Evolutionary conservation across 1,140 invertebrate genomes (phyloP), one percentile per base, ranked within the genome.

Genomic region (Drosophila takahashii): DNA sequence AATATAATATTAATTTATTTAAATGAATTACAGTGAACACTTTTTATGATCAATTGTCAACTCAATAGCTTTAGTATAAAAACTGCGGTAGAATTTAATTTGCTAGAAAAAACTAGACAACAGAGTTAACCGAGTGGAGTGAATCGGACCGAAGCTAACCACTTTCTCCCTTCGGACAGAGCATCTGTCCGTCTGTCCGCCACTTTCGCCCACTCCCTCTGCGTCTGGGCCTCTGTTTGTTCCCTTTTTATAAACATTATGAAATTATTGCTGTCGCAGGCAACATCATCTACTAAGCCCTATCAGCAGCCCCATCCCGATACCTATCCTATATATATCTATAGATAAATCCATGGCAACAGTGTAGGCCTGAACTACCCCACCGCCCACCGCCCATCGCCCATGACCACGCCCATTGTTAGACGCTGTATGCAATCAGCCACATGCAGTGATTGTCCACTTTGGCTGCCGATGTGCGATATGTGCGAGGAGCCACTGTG

Each of bases 361-460:
- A 69, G 66, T 45, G 66, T 54, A n/a, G 10, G n/a, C 13, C 34
- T 22, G 22, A 22, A 22, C 22, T 22, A 3, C 22, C 27, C 42
- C 27, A 13, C 42, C 16, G 22, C 39, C 47, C 39, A 26, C 36
- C 3, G 8, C 13, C 32, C 54, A 52, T n/a, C 34, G 32, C 42
- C 53, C 53, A 71, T 22, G 8, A 16, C 32, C 54, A 52, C 34
- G 32, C 42, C 53, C 53, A 71, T 56, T 71, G 64, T 69, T 47
- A 29, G 45, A 18, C 71, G 37, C 76, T 56, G 48, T 62, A 78
- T 78, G 79, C 78, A 85, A 85, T 85, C 85, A 78, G 83, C 67
- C 83, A 81, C 60, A 74, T 85, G 81, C 81, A 81, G 69, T 85
- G 83, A 85, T 85, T 85, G 83, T 78, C 83, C 81, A 81, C 81